Conservation (phyloP, 2,888 invertebrate species). For the Stenodera caucasica region DNA sequence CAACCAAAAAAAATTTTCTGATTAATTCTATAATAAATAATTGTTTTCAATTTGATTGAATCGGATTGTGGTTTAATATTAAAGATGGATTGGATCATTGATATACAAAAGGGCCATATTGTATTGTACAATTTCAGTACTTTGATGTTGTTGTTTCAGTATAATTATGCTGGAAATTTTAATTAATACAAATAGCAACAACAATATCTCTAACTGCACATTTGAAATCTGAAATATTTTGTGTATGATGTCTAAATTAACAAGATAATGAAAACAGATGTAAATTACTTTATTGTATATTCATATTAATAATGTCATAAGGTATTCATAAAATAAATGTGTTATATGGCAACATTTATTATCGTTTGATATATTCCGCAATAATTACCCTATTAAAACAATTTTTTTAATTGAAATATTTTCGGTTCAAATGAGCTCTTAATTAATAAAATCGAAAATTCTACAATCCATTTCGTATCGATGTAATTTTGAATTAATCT, state of each 20-base stretch:
- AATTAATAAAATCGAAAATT: too few relatives aligned
- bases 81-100: not conserved
- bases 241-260: slow-evolving; percentile 32
- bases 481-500: too few relatives aligned
- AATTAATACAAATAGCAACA: slow-evolving; percentile 12
- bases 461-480: too few relatives aligned
- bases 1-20: not conserved
- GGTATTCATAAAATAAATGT: slow-evolving; percentile 13
- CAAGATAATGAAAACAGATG: slow-evolving; percentile 31
- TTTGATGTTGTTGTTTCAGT: not conserved
- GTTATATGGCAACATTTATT: too few relatives aligned
- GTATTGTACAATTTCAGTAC: not conserved
- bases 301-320: slow-evolving; percentile 19
- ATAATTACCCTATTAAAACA: too few relatives aligned
- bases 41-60: slow-evolving; percentile 17
- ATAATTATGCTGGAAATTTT: slow-evolving; percentile 8
- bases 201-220: slow-evolving; percentile 26
- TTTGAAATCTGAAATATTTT: slow-evolving; percentile 28
- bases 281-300: slow-evolving; percentile 30
- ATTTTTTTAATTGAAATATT: too few relatives aligned
- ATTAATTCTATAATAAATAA: not conserved
- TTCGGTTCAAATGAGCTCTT: too few relatives aligned
- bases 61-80: too few relatives aligned
- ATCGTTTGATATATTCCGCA: too few relatives aligned
- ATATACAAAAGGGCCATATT: not conserved